A percentile compares a stretch with the other conserved stretches of the same genome.
Conservation (phyloP, 2,113 vertebrate genomes). For the Nothocercus julius region DNA sequence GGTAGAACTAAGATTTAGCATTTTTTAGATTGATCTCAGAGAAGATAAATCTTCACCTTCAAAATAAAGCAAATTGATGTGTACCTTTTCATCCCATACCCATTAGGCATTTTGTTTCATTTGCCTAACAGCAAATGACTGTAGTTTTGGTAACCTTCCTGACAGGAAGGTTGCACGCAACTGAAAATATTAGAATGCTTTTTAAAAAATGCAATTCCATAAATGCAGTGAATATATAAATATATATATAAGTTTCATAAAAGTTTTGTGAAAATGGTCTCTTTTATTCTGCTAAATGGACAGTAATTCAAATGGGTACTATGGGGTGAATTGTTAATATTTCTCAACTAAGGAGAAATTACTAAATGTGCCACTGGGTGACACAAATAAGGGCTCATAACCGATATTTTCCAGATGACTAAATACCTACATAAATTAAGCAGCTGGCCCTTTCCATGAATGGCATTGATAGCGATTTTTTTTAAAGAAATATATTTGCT, state of each 20-base stretch:
- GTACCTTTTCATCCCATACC: not conserved
- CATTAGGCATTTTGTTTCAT: not conserved
- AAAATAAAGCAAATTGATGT: not conserved
- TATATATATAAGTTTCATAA: not conserved
- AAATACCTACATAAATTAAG: not conserved
- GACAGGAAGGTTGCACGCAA: not conserved
- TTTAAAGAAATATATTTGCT: not conserved
- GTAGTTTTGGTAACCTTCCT: not conserved
- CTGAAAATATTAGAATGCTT: not conserved
- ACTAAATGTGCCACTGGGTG: not conserved
- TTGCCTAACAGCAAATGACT: not conserved
- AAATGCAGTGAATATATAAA: not conserved
- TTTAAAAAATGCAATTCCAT: not conserved
- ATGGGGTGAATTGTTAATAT: not conserved
- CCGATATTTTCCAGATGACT: not conserved
- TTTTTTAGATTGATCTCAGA: not conserved
- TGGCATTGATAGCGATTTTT: not conserved
- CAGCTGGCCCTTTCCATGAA: not conserved
- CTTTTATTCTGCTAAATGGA: not conserved
- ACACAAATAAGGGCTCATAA: not conserved
- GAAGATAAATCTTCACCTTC: not conserved
- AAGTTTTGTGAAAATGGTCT: accelerated
- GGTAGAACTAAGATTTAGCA: not conserved
- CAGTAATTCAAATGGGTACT: not conserved
- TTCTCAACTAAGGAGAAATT: not conserved